A percentile compares a stretch with the other conserved stretches of the same genome.
These are phyloP conservation scores for Pomatorhinus ruficollis DNA, from an alignment of 2,113 vertebrate genomes.

Conservation along the genomic window DNA sequence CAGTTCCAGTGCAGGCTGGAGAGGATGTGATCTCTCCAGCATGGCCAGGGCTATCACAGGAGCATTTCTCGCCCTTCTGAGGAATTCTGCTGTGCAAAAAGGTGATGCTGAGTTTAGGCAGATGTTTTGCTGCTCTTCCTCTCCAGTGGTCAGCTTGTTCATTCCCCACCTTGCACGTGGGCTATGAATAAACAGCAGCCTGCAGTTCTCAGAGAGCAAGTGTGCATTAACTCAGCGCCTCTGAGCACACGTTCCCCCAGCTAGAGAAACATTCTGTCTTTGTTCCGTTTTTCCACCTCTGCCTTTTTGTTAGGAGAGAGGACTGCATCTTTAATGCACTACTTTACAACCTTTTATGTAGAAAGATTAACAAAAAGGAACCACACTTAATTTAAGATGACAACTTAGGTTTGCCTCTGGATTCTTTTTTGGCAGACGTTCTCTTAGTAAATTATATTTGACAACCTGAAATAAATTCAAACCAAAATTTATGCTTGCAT, in stretches of 20 bases:
- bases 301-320: background rate
- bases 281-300: conserved; percentile 15
- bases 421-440: conserved; percentile 52
- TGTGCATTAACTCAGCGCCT: background rate
- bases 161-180: background rate
- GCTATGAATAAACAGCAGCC: background rate
- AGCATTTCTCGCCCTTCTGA: background rate
- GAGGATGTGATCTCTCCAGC: background rate
- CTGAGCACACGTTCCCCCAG: background rate
- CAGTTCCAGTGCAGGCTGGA: background rate
- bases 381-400: conserved; percentile 71
- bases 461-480: conserved; percentile 70
- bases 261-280: background rate
- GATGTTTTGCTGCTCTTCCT: background rate
- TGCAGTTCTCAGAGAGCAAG: background rate
- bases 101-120: background rate
- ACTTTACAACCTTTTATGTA: conserved; percentile 49
- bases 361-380: conserved; percentile 68
- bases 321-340: conserved; percentile 34
- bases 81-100: background rate
- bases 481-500: conserved; percentile 62
- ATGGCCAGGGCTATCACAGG: background rate
- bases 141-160: background rate
- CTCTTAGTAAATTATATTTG: conserved; percentile 72
- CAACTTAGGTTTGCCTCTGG: conserved; percentile 64